Percentiles rank a stretch among this genome's conserved stretches.
These are phyloP conservation scores for Drosophila macrothrix DNA, from an alignment of 2,888 invertebrate species.

Conservation along the genomic window DNA sequence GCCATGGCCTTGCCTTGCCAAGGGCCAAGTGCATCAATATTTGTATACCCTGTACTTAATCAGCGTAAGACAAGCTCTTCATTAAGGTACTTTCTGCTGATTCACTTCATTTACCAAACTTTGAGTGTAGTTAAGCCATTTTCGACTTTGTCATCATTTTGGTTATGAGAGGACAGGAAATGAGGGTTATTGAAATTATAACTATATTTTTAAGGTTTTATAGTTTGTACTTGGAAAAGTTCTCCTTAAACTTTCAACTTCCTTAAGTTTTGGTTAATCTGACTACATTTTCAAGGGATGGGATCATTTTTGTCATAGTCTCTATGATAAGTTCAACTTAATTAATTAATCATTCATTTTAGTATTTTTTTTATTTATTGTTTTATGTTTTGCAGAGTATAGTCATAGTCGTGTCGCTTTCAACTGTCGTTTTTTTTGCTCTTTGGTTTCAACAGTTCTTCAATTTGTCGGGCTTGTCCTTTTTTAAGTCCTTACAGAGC, in stretches of 20 bases:
- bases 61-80: background rate
- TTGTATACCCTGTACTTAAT: constrained; percentile 31
- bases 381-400: constrained; percentile 2
- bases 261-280: background rate
- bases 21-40: constrained; percentile 44
- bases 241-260: background rate
- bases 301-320: background rate
- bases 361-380: background rate
- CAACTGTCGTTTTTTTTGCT: background rate
- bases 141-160: background rate
- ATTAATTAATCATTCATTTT: background rate
- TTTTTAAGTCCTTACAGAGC: background rate
- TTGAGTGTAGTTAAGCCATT: background rate
- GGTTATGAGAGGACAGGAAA: background rate
- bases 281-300: background rate
- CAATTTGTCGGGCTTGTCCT: background rate
- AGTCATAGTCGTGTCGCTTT: background rate
- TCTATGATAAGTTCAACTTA: background rate
- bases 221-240: too few species aligned
- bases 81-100: background rate
- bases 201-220: background rate
- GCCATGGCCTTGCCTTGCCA: constrained; percentile 24
- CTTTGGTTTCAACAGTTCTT: background rate
- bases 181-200: background rate
- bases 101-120: background rate